Evolutionary conservation across 1,140 invertebrate species (phyloP).

Genomic region (Limonius californicus): DNA sequence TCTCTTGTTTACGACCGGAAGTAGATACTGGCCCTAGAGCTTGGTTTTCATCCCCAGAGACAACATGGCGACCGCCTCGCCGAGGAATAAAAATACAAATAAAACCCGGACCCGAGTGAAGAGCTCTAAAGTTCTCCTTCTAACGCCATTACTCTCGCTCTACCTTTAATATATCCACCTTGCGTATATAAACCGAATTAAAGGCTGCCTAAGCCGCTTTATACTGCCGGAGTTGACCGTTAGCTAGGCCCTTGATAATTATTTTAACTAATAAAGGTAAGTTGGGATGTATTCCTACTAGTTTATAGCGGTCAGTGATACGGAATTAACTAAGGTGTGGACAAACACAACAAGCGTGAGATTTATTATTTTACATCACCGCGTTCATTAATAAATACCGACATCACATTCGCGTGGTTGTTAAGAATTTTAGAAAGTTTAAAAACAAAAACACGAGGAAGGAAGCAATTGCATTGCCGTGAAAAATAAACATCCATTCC

Average conservation of each 20-base stretch:
- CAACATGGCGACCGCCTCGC: conserved; percentile 14
- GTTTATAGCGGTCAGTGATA: background rate
- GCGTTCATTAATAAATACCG: too few species aligned
- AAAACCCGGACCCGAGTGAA: conserved; percentile 21
- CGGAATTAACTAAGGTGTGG: background rate
- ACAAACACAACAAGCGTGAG: too few species aligned
- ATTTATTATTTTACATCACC: too few species aligned
- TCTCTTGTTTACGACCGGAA: conserved; percentile 24
- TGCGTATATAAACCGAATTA: conserved; percentile 20
- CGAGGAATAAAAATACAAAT: conserved; percentile 24
- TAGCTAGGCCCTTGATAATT: background rate
- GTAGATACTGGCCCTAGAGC: conserved; percentile 13
- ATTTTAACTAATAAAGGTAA: background rate
- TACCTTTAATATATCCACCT: conserved; percentile 20
- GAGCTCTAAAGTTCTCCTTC: conserved; percentile 20
- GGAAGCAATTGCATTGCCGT: too few species aligned
- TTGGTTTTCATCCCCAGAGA: conserved; percentile 13
- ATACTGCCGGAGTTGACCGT: background rate
- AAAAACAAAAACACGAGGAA: too few species aligned
- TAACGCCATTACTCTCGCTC: conserved; percentile 21
- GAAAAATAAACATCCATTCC: too few species aligned
- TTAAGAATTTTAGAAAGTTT: too few species aligned
- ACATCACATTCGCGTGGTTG: too few species aligned
- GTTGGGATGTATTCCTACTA: background rate
- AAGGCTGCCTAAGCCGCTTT: background rate